These are phyloP conservation scores for Dilophus febrilis DNA, from an alignment of 2,888 invertebrate species.

Conservation along the genomic window DNA sequence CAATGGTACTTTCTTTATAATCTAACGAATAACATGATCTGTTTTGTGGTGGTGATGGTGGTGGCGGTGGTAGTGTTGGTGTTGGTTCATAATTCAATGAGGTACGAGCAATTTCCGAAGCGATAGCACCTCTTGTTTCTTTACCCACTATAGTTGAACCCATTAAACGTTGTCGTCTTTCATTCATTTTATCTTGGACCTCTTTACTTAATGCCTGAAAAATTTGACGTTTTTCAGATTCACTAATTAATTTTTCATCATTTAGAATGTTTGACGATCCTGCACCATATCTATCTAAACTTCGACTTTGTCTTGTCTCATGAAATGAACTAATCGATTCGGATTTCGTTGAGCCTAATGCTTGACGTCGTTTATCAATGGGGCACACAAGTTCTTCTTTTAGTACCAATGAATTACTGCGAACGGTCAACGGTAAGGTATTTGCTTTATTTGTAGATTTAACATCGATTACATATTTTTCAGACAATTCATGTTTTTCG, in stretches of 20 bases:
- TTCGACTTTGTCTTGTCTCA: constrained; percentile 22
- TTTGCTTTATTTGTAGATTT: constrained; percentile 24
- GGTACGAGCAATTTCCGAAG: constrained; percentile 34
- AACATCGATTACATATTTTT: constrained; percentile 46
- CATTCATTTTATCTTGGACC: constrained; percentile 44
- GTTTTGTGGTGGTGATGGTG: constrained; percentile 19
- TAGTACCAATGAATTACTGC: constrained; percentile 38
- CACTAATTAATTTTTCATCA: constrained; percentile 23
- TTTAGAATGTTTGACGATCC: background rate
- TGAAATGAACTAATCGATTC: constrained; percentile 40
- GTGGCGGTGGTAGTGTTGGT: too few species aligned
- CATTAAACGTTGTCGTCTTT: constrained; percentile 17
- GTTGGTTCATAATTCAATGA: too few species aligned
- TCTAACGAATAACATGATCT: constrained; percentile 24
- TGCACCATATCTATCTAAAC: constrained; percentile 16
- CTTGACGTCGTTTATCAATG: constrained; percentile 14
- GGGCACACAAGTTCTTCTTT: constrained; percentile 27
- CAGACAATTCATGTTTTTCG: constrained; percentile 22
- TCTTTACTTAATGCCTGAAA: constrained; percentile 59
- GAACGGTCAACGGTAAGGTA: constrained; percentile 31
- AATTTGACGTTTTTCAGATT: constrained; percentile 53
- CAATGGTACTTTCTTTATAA: background rate
- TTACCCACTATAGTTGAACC: constrained; percentile 31
- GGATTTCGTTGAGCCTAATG: constrained; percentile 26
- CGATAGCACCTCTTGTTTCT: constrained; percentile 44